Conservation (phyloP, 2,797 vertebrate species). For the Lutjanus campechanus region DNA sequence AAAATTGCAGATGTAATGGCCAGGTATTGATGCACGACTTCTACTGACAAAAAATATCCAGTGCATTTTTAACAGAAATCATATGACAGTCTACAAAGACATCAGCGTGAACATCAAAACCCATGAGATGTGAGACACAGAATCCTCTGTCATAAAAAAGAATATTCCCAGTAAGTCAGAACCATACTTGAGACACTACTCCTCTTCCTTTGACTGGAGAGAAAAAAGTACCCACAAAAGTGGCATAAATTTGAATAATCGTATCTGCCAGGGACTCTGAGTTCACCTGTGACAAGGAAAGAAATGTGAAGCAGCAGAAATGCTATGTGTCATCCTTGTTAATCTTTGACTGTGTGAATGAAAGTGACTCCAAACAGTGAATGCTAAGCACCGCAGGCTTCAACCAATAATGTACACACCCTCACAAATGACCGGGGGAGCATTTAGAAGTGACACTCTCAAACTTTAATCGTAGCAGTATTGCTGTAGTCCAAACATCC, state of each 20-base stretch:
- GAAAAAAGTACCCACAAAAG: slow-evolving; percentile 38
- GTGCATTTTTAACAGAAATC: slow-evolving; percentile 40
- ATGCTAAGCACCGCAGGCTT: slow-evolving; percentile 42
- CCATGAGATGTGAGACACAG: slow-evolving; percentile 24
- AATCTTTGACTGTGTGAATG: slow-evolving; percentile 71
- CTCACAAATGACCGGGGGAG: slow-evolving; percentile 58
- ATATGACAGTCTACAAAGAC: slow-evolving; percentile 34
- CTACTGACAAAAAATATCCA: slow-evolving; percentile 8
- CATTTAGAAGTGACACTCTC: slow-evolving; percentile 54
- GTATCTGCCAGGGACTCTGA: slow-evolving; percentile 56
- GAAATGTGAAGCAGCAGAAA: slow-evolving; percentile 69
- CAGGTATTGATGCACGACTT: slow-evolving; percentile 12
- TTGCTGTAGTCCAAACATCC: slow-evolving; percentile 49
- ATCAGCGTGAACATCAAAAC: slow-evolving; percentile 47
- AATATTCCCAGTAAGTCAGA: slow-evolving; percentile 38
- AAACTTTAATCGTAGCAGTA: slow-evolving; percentile 61
- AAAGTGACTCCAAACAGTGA: slow-evolving; percentile 52
- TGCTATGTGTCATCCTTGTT: slow-evolving; percentile 61
- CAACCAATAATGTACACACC: slow-evolving; percentile 53
- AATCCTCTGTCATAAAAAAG: slow-evolving; percentile 38
- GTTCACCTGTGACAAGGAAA: slow-evolving; percentile 74
- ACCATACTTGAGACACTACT: slow-evolving; percentile 35
- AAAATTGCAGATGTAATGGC: slow-evolving; percentile 22
- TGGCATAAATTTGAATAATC: slow-evolving; percentile 75
- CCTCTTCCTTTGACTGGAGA: slow-evolving; percentile 44